phyloP scores from a whole-genome alignment of 2,888 invertebrate genomes.

The Parelbella ahira region DNA sequence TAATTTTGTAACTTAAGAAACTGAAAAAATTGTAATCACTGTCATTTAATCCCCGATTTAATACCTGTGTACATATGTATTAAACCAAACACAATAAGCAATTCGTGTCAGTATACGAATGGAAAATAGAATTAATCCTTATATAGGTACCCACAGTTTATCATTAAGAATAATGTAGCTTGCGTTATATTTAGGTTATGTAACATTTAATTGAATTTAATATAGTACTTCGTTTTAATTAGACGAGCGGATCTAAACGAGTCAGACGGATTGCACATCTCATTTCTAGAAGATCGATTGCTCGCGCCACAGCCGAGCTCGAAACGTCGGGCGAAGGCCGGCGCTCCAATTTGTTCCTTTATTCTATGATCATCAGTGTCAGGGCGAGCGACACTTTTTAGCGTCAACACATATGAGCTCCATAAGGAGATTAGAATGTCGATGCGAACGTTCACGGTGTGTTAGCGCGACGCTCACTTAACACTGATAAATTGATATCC shows the following conservation, averaged over 20 bases:
- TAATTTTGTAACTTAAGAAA: no score
- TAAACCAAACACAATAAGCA: no score
- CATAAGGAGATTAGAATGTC: slow-evolving; percentile 48
- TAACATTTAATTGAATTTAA: no score
- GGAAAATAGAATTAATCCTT: no score
- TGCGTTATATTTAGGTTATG: no score
- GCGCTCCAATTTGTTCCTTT: slow-evolving; percentile 51
- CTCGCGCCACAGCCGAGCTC: slow-evolving; percentile 4
- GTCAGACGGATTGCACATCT: slow-evolving; percentile 21
- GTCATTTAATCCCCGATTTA: no score
- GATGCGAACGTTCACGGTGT: slow-evolving; percentile 34
- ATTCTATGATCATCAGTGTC: slow-evolving; percentile 71
- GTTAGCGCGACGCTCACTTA: slow-evolving; percentile 22
- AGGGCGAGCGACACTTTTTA: slow-evolving; percentile 64
- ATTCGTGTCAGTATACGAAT: no score
- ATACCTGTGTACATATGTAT: no score
- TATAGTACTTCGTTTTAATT: no score
- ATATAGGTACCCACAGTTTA: no score
- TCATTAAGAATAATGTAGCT: no score
- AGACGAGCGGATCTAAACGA: neutral
- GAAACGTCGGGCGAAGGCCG: slow-evolving; percentile 36
- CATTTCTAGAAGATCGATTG: slow-evolving; percentile 13
- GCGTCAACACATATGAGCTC: slow-evolving; percentile 33
- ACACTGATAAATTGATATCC: slow-evolving; percentile 20
- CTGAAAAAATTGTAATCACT: no score